Conservation (phyloP, 2,797 vertebrate genomes). For the Silurus aristotelis region DNA sequence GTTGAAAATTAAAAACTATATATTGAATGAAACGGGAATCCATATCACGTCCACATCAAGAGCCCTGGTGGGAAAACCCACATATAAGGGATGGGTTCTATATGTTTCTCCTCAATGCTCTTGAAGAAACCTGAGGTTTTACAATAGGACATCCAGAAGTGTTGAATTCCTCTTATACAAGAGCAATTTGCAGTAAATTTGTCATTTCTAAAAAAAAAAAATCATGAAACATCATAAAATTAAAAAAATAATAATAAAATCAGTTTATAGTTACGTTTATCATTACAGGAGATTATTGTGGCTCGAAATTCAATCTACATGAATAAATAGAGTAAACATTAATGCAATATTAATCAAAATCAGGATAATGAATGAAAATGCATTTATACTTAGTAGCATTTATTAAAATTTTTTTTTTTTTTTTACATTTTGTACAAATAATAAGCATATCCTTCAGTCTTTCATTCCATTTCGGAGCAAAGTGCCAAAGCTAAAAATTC, state of each 20-base stretch:
- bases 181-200: neutral
- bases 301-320: slow-evolving; percentile 41
- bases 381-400: no score
- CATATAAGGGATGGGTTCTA: neutral
- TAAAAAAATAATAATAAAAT: no score
- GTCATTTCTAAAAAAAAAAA: neutral
- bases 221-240: neutral
- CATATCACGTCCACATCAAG: neutral
- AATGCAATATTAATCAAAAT: neutral
- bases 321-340: slow-evolving; percentile 60
- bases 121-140: neutral
- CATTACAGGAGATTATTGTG: neutral
- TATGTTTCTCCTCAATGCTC: neutral
- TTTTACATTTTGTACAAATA: no score
- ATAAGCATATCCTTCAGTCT: no score
- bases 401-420: no score
- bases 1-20: neutral
- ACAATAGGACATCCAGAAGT: neutral
- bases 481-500: no score
- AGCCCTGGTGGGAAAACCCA: neutral
- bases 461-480: no score
- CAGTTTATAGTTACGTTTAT: neutral
- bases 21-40: neutral
- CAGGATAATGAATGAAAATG: neutral
- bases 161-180: neutral